Conservation (phyloP, 1,140 invertebrate species). For the Procambarus clarkii region DNA sequence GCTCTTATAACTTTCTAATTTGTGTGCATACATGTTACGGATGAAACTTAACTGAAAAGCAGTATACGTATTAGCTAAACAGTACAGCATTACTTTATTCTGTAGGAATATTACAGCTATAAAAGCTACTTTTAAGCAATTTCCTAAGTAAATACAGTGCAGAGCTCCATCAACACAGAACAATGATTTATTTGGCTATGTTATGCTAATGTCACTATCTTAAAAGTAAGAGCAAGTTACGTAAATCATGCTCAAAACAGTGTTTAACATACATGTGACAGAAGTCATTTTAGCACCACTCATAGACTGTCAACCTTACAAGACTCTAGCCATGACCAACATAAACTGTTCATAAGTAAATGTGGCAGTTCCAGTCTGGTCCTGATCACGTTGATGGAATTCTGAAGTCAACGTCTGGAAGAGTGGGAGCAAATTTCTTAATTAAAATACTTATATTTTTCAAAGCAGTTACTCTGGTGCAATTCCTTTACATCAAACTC, state of each 20-base stretch:
- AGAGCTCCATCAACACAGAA: not conserved
- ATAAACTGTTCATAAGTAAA: constrained; percentile 81
- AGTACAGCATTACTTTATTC: too few relatives aligned
- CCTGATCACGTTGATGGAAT: constrained; percentile 78
- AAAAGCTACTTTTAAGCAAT: too few relatives aligned
- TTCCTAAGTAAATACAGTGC: not conserved
- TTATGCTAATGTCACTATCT: not conserved
- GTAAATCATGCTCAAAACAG: constrained; percentile 2
- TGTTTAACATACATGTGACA: constrained; percentile 6
- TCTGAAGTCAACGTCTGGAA: constrained; percentile 78
- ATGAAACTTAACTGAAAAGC: too few relatives aligned
- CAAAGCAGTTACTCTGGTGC: not conserved
- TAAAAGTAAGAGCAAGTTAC: not conserved
- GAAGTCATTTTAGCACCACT: not conserved
- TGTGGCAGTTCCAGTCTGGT: constrained; percentile 79
- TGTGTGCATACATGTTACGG: too few relatives aligned
- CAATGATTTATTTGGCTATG: not conserved
- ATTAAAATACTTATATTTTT: constrained; percentile 1
- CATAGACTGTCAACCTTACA: constrained; percentile 20
- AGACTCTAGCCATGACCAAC: constrained; percentile 78
- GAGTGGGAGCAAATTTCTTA: constrained; percentile 39
- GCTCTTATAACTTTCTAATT: too few relatives aligned
- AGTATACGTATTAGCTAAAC: too few relatives aligned
- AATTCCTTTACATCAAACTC: not conserved
- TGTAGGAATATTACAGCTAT: too few relatives aligned